A percentile compares a stretch with the other conserved stretches of the same genome.
phyloP scores from a whole-genome alignment of 1,140 invertebrate species.

The Sweltsa coloradensis region DNA sequence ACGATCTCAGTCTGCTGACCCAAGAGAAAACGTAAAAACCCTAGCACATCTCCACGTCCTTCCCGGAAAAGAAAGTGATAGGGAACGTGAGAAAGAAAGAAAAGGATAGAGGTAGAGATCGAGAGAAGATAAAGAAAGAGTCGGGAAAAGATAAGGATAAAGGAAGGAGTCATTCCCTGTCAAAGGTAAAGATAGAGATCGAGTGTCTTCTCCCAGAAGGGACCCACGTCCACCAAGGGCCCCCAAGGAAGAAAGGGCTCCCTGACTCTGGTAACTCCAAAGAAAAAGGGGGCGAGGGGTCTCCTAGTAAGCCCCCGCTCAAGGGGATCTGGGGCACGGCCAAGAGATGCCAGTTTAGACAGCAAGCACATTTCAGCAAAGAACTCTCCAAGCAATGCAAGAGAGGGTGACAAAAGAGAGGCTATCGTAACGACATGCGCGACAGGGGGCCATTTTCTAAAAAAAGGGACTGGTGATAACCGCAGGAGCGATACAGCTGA shows the following conservation, averaged over 20 bases:
- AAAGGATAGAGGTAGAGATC: slow-evolving; percentile 24
- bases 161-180: slow-evolving; percentile 23
- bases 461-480: too few species aligned
- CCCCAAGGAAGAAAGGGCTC: slow-evolving; percentile 14
- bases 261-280: slow-evolving; percentile 13
- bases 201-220: slow-evolving; percentile 18
- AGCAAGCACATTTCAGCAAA: neutral
- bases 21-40: slow-evolving; percentile 16
- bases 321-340: neutral
- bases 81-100: slow-evolving; percentile 25
- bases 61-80: slow-evolving; percentile 19
- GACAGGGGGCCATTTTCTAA: too few species aligned
- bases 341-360: slow-evolving; percentile 4
- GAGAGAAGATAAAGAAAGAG: slow-evolving; percentile 13
- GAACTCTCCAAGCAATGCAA: neutral
- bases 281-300: slow-evolving; percentile 2
- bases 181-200: slow-evolving; percentile 27
- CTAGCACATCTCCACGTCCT: slow-evolving; percentile 15
- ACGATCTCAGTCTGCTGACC: slow-evolving; percentile 15
- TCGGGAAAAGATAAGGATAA: slow-evolving; percentile 27
- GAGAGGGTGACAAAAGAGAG: slow-evolving; percentile 2
- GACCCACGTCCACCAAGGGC: slow-evolving; percentile 19
- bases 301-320: neutral
- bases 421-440: slow-evolving; percentile 1
- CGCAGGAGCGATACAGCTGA: slow-evolving; percentile 7